phyloP scores from a whole-genome alignment of 2,113 vertebrate genomes.

The Empidonax alnorum region DNA sequence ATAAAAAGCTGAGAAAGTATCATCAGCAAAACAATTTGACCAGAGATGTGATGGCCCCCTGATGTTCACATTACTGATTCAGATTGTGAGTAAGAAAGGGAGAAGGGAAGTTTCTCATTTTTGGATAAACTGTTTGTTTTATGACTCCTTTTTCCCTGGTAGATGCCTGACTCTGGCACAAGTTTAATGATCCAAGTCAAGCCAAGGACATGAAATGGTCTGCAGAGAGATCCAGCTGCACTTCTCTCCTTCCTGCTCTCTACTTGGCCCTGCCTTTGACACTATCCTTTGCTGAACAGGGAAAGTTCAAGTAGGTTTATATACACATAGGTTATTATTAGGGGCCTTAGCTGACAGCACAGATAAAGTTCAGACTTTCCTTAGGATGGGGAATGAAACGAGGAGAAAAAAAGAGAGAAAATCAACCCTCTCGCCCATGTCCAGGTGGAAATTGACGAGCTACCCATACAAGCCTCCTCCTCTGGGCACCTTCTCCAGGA shows the following conservation, averaged over 20 bases:
- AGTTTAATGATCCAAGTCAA: background rate
- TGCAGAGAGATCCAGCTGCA: background rate
- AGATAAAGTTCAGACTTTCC: background rate
- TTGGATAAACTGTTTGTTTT: background rate
- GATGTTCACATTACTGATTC: constrained; percentile 40
- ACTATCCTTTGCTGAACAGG: background rate
- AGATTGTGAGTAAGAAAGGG: background rate
- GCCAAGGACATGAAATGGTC: background rate
- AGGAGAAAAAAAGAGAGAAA: background rate
- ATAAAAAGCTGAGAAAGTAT: constrained; percentile 39
- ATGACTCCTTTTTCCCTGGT: background rate
- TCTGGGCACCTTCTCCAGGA: background rate
- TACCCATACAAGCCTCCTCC: background rate
- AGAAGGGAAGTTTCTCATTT: background rate
- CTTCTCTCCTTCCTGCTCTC: background rate
- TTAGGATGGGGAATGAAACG: background rate
- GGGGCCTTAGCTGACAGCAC: background rate
- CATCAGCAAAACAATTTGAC: constrained; percentile 42
- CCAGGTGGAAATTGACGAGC: background rate
- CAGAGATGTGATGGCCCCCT: background rate
- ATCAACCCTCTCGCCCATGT: accelerated
- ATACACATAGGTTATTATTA: background rate
- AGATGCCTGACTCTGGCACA: background rate
- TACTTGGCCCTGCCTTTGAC: background rate
- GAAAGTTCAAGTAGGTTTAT: background rate